Conservation (phyloP, 1,140 invertebrate genomes). For the Cepaea nemoralis region DNA sequence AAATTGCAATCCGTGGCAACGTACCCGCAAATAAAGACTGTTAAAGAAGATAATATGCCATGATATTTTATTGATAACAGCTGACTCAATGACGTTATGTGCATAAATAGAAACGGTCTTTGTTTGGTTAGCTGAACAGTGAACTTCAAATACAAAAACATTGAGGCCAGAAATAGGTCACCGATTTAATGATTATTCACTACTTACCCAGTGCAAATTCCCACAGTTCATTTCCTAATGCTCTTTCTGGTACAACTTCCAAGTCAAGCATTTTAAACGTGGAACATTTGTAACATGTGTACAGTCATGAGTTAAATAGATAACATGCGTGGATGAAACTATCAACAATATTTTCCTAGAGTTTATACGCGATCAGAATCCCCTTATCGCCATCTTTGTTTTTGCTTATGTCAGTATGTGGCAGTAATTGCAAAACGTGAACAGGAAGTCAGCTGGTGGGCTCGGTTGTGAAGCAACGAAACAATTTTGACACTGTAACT, state of each 20-base stretch:
- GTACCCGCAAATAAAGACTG: too few species aligned
- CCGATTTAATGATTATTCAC: conserved; percentile 35
- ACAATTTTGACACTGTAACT: not conserved
- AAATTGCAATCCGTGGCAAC: too few species aligned
- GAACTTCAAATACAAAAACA: not conserved
- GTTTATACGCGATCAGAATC: not conserved
- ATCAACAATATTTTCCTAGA: not conserved
- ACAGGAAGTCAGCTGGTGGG: not conserved
- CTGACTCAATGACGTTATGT: conserved; percentile 49
- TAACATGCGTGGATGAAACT: not conserved
- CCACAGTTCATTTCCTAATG: conserved; percentile 95
- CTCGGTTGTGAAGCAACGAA: too few species aligned
- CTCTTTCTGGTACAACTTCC: conserved; percentile 94
- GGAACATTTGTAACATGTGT: conserved; percentile 18
- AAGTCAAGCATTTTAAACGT: conserved; percentile 86
- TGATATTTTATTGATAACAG: conserved; percentile 12
- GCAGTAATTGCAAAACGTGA: conserved; percentile 14
- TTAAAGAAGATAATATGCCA: too few species aligned
- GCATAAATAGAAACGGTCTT: conserved; percentile 42
- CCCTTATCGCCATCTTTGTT: conserved; percentile 36
- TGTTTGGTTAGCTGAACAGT: too few species aligned
- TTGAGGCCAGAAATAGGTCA: not conserved
- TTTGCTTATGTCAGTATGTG: conserved; percentile 31
- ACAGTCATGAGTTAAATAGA: not conserved
- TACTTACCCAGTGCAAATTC: conserved; percentile 94